Evolutionary conservation across 2,888 invertebrate genomes (phyloP).

Genomic region (Mycalesis mineus): DNA sequence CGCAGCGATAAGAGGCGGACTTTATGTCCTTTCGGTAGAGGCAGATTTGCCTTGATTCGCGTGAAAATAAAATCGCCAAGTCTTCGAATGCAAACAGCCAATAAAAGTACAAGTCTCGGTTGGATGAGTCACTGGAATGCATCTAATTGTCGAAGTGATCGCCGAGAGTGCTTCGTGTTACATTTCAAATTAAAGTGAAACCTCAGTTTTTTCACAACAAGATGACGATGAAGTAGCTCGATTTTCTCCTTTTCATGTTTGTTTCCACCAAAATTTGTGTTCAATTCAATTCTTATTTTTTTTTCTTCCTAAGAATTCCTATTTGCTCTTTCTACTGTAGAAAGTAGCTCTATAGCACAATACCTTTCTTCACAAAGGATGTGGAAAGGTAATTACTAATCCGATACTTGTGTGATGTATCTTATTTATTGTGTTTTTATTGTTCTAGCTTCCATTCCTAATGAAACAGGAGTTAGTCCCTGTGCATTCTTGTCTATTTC

Average conservation of each 20-base stretch:
- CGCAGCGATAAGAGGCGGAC: conserved; percentile 29
- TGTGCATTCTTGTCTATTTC: neutral
- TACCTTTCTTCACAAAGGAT: neutral
- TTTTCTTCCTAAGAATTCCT: neutral
- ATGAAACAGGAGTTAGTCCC: no score
- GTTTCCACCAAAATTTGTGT: neutral
- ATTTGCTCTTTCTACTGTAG: no score
- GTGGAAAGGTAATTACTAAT: neutral
- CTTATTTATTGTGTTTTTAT: no score
- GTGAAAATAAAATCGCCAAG: conserved; percentile 46
- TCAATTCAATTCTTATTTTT: no score
- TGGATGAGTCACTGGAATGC: conserved; percentile 72
- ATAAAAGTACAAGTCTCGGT: conserved; percentile 68
- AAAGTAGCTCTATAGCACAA: neutral
- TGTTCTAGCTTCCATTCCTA: no score
- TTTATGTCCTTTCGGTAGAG: conserved; percentile 43
- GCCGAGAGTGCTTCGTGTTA: conserved; percentile 59
- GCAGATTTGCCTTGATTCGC: conserved; percentile 42
- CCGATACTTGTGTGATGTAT: no score
- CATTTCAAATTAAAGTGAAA: conserved; percentile 64
- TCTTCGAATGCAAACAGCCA: conserved; percentile 63
- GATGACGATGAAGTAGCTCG: neutral
- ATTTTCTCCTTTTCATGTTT: neutral
- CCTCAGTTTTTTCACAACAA: neutral
- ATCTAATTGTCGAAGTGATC: conserved; percentile 65